phyloP scores from a whole-genome alignment of 1,140 invertebrate species.

The Leucophenga varia region DNA sequence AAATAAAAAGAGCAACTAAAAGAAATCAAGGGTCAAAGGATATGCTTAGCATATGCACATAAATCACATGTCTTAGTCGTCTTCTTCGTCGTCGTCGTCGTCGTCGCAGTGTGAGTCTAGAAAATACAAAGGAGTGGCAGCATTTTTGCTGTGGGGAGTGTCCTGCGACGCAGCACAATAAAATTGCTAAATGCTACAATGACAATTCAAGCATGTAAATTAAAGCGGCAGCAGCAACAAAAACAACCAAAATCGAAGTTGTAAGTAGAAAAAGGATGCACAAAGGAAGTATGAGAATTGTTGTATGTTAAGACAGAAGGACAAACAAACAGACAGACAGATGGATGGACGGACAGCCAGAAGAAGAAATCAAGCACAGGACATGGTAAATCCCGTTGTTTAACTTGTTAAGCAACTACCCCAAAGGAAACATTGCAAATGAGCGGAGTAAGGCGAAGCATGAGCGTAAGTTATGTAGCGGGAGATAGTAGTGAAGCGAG shows the following conservation, averaged over 20 bases:
- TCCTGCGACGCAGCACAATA: slow-evolving; percentile 34
- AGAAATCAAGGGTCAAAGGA: slow-evolving; percentile 35
- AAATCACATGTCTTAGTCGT: slow-evolving; percentile 45
- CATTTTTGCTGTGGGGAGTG: background rate
- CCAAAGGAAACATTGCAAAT: background rate
- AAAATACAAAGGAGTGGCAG: slow-evolving; percentile 3
- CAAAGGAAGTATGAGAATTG: slow-evolving; percentile 2
- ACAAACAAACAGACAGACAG: background rate
- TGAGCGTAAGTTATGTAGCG: background rate
- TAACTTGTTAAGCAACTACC: background rate
- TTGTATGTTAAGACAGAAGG: background rate
- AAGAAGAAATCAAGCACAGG: slow-evolving; percentile 7
- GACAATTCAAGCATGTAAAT: slow-evolving; percentile 55
- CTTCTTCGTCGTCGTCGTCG: too few species aligned
- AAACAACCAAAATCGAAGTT: too few species aligned
- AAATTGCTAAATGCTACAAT: slow-evolving; percentile 53
- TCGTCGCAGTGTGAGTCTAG: too few species aligned
- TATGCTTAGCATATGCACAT: slow-evolving; percentile 45
- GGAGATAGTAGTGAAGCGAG: background rate
- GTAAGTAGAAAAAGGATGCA: slow-evolving; percentile 11
- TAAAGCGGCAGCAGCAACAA: slow-evolving; percentile 29
- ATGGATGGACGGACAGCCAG: background rate
- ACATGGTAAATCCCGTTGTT: background rate
- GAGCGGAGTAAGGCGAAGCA: too few species aligned
- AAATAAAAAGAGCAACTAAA: background rate